Evolutionary conservation across 2,113 vertebrate species (phyloP), one percentile per base, ranked within the genome.

Genomic region (Melospiza georgiana): DNA sequence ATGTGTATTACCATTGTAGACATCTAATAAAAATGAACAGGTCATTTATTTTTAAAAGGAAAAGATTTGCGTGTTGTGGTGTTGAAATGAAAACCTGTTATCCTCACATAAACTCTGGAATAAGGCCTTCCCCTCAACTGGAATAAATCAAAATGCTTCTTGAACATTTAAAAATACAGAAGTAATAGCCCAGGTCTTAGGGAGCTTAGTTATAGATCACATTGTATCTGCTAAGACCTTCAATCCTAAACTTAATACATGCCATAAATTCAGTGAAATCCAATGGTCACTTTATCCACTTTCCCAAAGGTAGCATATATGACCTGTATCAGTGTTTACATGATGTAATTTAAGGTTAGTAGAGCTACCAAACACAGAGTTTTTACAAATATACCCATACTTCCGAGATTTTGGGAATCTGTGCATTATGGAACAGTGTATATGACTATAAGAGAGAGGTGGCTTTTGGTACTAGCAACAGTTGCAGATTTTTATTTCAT

Each of bases 31-130:
- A 95, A 94, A 85, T 30, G n/a, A 94, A 23, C 68, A 83, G 46
- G 49, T 92, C 44, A 19, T 94, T 91, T 93, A 68, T 75, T 96
- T 92, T 91, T 44, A 73, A 82, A 79, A 78, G 44, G 48, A 65
- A 89, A 61, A 89, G 1, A 62, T 77, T 46, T 89, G 27, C 6
- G 0, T 54, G 31, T 69, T 84, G 52, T 66, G 43, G 51, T 80
- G 43, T 28, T 88, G 21, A 73, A 74, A 71, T 59, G 18, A 88
- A 84, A 88, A 7, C 31, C 7, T 1, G 14, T 61, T 51, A 57
- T 84, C 54, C 49, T 94, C 51, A 55, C 30, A 39, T 39, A 73
- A 68, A 82, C 46, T 73, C 62, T 89, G 66, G 58, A 82, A 78
- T 55, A 51, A 77, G 52, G 22, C 33, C 39, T 51, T 74, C 18